phyloP scores from a whole-genome alignment of 2,113 vertebrate species.

The Sinosuthora webbiana region DNA sequence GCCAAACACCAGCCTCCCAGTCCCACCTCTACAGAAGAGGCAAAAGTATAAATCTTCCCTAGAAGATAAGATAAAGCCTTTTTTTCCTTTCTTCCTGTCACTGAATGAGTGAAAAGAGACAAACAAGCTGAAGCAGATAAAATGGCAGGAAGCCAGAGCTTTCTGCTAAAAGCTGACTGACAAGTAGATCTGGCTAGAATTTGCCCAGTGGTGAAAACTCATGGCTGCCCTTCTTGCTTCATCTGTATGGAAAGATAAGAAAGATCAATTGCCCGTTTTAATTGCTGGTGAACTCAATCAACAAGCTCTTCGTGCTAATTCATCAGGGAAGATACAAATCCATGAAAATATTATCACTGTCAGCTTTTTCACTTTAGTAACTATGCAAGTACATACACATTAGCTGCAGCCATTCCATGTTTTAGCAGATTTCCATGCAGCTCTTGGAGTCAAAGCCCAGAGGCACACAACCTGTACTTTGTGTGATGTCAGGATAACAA shows the following conservation, averaged over 20 bases:
- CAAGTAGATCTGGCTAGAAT: not conserved
- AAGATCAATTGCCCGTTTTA: not conserved
- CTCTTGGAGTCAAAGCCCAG: not conserved
- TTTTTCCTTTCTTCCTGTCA: not conserved
- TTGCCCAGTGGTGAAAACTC: not conserved
- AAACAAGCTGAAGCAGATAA: not conserved
- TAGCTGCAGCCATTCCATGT: not conserved
- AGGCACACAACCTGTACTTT: not conserved
- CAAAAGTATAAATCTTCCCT: not conserved
- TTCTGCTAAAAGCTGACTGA: constrained; percentile 2
- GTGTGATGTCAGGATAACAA: not conserved
- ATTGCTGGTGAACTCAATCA: constrained; percentile 39
- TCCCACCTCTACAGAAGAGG: not conserved
- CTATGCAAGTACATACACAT: not conserved
- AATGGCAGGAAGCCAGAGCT: not conserved
- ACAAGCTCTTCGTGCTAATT: constrained; percentile 18
- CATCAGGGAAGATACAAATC: constrained; percentile 9
- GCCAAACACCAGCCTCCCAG: not conserved
- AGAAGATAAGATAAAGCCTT: not conserved
- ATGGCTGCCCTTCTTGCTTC: not conserved
- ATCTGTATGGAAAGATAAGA: constrained; percentile 3
- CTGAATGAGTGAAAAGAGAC: not conserved
- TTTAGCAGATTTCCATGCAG: not conserved
- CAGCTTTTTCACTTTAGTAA: constrained; percentile 12
- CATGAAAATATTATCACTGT: not conserved